These are phyloP conservation scores for Euura lappo DNA, from an alignment of 1,140 invertebrate genomes.

Conservation along the genomic window DNA sequence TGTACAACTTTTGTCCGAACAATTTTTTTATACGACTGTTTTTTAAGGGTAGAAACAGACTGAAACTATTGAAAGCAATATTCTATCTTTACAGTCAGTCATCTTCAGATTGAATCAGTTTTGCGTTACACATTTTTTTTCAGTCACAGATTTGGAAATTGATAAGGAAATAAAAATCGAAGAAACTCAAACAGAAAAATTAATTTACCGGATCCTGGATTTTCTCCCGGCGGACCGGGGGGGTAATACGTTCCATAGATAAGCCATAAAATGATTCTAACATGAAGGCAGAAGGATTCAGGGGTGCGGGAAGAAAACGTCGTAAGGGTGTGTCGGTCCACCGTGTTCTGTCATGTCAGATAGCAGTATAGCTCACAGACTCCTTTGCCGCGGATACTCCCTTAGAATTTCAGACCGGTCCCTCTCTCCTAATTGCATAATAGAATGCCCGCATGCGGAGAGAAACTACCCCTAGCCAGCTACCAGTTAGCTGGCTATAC, in stretches of 20 bases:
- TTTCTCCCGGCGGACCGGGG: neutral
- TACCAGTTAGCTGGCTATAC: no score
- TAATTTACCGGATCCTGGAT: neutral
- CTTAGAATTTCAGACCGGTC: neutral
- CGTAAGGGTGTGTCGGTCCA: constrained; percentile 6
- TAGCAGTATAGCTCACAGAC: neutral
- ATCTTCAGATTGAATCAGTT: no score
- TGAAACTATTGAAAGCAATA: no score
- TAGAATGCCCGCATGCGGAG: neutral
- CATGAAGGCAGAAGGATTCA: no score
- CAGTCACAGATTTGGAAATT: neutral
- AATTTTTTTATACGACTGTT: no score
- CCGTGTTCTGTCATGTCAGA: constrained; percentile 12
- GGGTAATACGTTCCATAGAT: neutral
- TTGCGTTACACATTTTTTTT: no score
- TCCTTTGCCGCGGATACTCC: neutral
- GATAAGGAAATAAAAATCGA: neutral
- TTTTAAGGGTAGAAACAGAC: no score
- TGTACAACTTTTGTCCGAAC: no score
- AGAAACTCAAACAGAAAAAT: neutral
- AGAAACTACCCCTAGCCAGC: neutral
- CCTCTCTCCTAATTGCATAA: constrained; percentile 10
- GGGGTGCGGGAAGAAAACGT: neutral
- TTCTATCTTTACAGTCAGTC: no score
- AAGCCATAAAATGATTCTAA: neutral